Evolutionary conservation across 2,113 vertebrate species (phyloP).

Genomic region (Anarrhichthys ocellatus): DNA sequence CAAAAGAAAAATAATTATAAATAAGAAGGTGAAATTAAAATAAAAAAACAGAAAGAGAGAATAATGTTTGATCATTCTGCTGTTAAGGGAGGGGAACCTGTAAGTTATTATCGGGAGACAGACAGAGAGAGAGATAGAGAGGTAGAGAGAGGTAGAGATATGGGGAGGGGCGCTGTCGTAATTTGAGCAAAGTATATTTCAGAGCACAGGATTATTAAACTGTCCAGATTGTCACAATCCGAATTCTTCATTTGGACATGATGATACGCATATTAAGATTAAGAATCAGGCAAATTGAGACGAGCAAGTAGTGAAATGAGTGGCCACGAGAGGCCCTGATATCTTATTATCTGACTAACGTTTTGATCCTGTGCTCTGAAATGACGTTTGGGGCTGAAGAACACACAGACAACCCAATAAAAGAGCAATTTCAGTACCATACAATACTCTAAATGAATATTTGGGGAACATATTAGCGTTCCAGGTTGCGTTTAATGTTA

Average conservation of each 20-base stretch:
- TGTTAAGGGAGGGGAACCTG: constrained; percentile 60
- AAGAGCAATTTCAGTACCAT: background rate
- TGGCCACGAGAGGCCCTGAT: background rate
- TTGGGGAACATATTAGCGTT: background rate
- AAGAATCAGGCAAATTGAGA: background rate
- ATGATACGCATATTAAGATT: background rate
- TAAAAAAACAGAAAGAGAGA: constrained; percentile 59
- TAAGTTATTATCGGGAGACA: constrained; percentile 21
- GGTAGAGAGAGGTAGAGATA: background rate
- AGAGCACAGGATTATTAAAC: constrained; percentile 55
- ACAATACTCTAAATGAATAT: background rate
- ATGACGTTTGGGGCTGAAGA: constrained; percentile 54
- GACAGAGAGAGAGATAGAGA: background rate
- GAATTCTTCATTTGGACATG: background rate
- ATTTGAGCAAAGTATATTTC: constrained; percentile 50
- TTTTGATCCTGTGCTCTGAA: constrained; percentile 61
- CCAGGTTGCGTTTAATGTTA: constrained; percentile 36
- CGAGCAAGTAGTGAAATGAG: background rate
- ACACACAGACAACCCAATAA: constrained; percentile 28
- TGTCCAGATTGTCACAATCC: background rate
- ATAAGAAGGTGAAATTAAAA: constrained; percentile 49
- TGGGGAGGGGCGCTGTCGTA: background rate
- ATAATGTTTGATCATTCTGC: constrained; percentile 72
- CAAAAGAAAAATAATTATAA: constrained; percentile 73
- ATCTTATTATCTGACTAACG: background rate